phyloP scores from a whole-genome alignment of 2,113 vertebrate species.

The Scatophagus argus region DNA sequence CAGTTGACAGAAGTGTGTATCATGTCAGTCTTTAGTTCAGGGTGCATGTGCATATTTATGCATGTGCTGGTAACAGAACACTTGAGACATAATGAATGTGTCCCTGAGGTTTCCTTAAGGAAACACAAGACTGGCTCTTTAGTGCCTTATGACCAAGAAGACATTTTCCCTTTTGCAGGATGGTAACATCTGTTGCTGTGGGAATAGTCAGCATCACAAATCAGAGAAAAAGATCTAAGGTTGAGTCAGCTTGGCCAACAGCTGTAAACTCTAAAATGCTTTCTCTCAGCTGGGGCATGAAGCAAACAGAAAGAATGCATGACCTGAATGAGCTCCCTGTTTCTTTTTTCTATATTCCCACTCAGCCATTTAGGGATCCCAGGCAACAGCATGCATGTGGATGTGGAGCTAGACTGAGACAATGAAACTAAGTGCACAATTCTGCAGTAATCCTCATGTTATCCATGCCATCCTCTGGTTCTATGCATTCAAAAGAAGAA shows the following conservation, averaged over 20 bases:
- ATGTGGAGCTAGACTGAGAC: slow-evolving; percentile 17
- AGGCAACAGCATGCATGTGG: slow-evolving; percentile 59
- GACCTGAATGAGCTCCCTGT: slow-evolving; percentile 74
- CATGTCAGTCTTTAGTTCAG: background rate
- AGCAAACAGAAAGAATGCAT: slow-evolving; percentile 60
- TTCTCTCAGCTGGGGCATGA: slow-evolving; percentile 53
- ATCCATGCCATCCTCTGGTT: background rate
- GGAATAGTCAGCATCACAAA: slow-evolving; percentile 41
- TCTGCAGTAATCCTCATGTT: slow-evolving; percentile 30
- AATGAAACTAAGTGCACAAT: slow-evolving; percentile 34
- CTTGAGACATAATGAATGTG: no score
- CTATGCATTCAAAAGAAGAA: background rate
- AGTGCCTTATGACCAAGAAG: background rate
- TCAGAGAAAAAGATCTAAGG: background rate
- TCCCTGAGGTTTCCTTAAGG: no score
- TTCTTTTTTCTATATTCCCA: slow-evolving; percentile 46
- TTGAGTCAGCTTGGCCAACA: slow-evolving; percentile 54
- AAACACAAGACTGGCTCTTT: slow-evolving; percentile 8
- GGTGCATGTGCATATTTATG: background rate
- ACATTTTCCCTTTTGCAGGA: slow-evolving; percentile 7
- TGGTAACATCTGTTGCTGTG: slow-evolving; percentile 48
- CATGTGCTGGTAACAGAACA: slow-evolving; percentile 2
- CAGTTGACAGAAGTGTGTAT: background rate
- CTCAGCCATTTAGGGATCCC: slow-evolving; percentile 52
- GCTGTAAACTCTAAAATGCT: slow-evolving; percentile 63